Percentiles rank a stretch among this genome's conserved stretches.
phyloP scores from a whole-genome alignment of 2,797 vertebrate species.

The Coranthus polyacanthus region DNA sequence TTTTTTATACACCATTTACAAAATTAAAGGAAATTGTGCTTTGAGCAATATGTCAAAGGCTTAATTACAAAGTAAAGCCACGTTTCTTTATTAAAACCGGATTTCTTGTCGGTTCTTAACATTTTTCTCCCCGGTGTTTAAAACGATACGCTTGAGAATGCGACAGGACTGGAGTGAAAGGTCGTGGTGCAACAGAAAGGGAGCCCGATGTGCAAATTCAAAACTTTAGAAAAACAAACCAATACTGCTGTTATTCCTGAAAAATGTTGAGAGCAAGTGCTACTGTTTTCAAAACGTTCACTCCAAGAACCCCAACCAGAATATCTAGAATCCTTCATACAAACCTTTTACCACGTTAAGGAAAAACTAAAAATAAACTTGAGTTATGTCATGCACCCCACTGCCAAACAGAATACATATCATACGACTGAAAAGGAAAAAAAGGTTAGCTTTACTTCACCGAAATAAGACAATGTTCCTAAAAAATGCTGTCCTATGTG shows the following conservation, averaged over 20 bases:
- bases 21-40: constrained; percentile 61
- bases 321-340: constrained; percentile 7
- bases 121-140: constrained; percentile 8
- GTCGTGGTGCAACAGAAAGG: constrained; percentile 8
- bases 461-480: not conserved
- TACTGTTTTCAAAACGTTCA: constrained; percentile 11
- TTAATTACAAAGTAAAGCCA: constrained; percentile 39
- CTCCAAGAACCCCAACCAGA: constrained; percentile 10
- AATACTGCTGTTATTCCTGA: constrained; percentile 17
- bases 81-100: not conserved
- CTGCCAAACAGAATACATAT: too few species aligned
- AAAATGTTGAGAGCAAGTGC: not conserved
- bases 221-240: constrained; percentile 1
- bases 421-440: not conserved
- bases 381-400: too few species aligned
- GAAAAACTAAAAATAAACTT: not conserved
- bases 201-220: constrained; percentile 45
- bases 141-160: constrained; percentile 4
- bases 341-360: not conserved
- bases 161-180: constrained; percentile 23
- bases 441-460: not conserved
- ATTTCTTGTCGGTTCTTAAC: not conserved
- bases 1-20: constrained; percentile 77
- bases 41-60: constrained; percentile 31
- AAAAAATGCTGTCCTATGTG: not conserved